phyloP scores from a whole-genome alignment of 2,888 invertebrate species.

The Drosophila kambysellisi region DNA sequence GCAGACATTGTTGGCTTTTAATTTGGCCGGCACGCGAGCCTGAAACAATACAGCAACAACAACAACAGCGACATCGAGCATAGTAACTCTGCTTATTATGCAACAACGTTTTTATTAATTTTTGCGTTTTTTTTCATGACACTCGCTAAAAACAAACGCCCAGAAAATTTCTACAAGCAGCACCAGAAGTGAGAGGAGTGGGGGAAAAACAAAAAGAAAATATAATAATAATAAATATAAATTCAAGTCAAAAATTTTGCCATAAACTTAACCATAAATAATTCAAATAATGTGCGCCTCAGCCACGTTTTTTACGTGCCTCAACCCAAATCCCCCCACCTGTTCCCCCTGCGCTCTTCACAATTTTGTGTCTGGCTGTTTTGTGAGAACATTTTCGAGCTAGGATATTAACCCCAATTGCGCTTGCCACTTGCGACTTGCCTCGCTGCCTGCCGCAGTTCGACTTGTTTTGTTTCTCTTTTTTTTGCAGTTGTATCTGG shows the following conservation, averaged over 20 bases:
- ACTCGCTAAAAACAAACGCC: conserved; percentile 17
- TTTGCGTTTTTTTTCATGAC: conserved; percentile 75
- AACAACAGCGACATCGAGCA: conserved; percentile 17
- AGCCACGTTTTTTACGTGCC: conserved; percentile 20
- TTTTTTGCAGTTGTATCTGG: conserved; percentile 34
- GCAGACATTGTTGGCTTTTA: conserved; percentile 80
- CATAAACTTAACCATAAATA: conserved; percentile 81
- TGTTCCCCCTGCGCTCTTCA: background rate
- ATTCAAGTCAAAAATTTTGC: conserved; percentile 78
- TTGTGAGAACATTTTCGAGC: conserved; percentile 69
- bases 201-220: conserved; percentile 9
- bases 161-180: conserved; percentile 43
- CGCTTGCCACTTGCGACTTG: conserved; percentile 69
- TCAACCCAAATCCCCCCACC: background rate
- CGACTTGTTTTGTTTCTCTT: conserved; percentile 21
- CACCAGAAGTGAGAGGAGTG: background rate
- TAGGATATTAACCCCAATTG: conserved; percentile 80
- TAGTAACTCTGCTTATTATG: conserved; percentile 66
- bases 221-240: conserved; percentile 44
- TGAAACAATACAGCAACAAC: conserved; percentile 3
- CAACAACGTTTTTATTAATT: conserved; percentile 72
- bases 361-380: conserved; percentile 44
- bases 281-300: conserved; percentile 71
- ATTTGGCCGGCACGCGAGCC: conserved; percentile 70
- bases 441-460: conserved; percentile 43